Conservation (phyloP, 2,797 vertebrate genomes). For the Alfaro cultratus region DNA sequence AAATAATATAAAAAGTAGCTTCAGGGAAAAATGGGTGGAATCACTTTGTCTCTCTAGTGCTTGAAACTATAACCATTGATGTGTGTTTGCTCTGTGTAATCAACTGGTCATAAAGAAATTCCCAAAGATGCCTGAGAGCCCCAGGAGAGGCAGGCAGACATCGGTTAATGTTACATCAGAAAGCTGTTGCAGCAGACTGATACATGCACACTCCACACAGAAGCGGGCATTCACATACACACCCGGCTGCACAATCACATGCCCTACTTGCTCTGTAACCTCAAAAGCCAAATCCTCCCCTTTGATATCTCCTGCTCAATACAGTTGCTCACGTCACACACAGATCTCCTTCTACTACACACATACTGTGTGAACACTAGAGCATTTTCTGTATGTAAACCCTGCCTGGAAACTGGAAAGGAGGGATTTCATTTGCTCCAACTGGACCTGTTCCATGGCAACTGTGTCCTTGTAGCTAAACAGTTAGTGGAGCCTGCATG, state of each 20-base stretch:
- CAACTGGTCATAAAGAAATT: conserved; percentile 59
- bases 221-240: conserved; percentile 37
- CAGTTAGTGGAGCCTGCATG: conserved; percentile 62
- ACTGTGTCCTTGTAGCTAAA: conserved; percentile 61
- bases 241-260: conserved; percentile 83
- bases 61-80: conserved; percentile 44
- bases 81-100: conserved; percentile 35
- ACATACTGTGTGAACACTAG: conserved; percentile 40
- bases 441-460: conserved; percentile 74
- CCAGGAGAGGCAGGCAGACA: conserved; percentile 54
- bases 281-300: conserved; percentile 64
- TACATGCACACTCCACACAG: conserved; percentile 24
- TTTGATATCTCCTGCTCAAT: conserved; percentile 63
- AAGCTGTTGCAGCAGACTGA: conserved; percentile 52
- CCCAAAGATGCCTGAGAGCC: conserved; percentile 54
- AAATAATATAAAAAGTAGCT: background rate
- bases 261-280: conserved; percentile 79
- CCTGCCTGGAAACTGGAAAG: conserved; percentile 79
- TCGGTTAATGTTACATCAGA: conserved; percentile 77
- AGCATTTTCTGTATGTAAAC: conserved; percentile 65
- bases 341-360: conserved; percentile 21
- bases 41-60: conserved; percentile 2
- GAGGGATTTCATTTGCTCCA: conserved; percentile 64
- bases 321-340: conserved; percentile 22
- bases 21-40: conserved; percentile 3